Conservation (phyloP, 2,888 invertebrate species). For the Blera fallax region DNA sequence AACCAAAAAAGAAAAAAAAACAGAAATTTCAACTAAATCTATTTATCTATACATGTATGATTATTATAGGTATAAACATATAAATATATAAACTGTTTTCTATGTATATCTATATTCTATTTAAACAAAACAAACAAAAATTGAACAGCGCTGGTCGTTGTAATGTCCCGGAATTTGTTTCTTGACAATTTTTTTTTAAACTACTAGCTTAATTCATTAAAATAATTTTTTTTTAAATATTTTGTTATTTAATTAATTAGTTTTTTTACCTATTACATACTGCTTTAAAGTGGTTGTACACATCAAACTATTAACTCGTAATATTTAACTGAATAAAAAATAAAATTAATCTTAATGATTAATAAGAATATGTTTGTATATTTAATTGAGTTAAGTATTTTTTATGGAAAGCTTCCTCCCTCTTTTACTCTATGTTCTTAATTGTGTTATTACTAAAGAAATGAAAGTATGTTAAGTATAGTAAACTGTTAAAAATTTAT, state of each 20-base stretch:
- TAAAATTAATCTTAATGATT: neutral
- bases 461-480: slow-evolving; percentile 29
- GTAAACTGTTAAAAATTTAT: slow-evolving; percentile 51
- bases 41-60: slow-evolving; percentile 44
- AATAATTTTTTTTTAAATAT: neutral
- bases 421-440: slow-evolving; percentile 18
- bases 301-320: slow-evolving; percentile 38
- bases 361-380: slow-evolving; percentile 12
- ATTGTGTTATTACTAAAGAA: slow-evolving; percentile 34
- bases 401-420: slow-evolving; percentile 41
- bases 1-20: slow-evolving; percentile 12
- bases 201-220: slow-evolving; percentile 20
- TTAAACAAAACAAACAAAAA: slow-evolving; percentile 4
- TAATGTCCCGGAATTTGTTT: slow-evolving; percentile 38
- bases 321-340: slow-evolving; percentile 4
- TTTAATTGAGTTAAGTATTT: slow-evolving; percentile 47
- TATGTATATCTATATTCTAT: slow-evolving; percentile 31
- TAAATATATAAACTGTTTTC: slow-evolving; percentile 28
- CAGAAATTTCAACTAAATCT: slow-evolving; percentile 8
- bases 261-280: slow-evolving; percentile 16
- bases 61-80: slow-evolving; percentile 32
- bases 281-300: slow-evolving; percentile 57
- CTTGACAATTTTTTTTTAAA: slow-evolving; percentile 18
- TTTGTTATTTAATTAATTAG: slow-evolving; percentile 19
- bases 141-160: slow-evolving; percentile 51